Base-by-base conservation (phyloP, 1,140 invertebrate genomes). In the Macrocentrus cingulum region DNA sequence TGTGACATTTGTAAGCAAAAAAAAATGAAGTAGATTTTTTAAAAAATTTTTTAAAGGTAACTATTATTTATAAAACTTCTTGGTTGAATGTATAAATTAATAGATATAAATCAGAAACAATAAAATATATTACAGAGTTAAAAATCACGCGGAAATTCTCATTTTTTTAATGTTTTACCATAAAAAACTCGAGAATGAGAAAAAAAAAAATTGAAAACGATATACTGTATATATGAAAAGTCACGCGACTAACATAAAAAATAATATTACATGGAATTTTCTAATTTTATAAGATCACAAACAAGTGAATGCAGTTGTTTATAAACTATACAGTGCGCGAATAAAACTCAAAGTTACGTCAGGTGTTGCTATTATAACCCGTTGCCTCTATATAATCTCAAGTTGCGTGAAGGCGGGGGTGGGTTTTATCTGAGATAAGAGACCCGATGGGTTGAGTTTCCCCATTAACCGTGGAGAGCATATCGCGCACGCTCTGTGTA, bases 401-500 rank as follows among this genome's bases (percentile, higher is more conserved):
- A 3, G 44, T 46, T 46, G 25, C 44, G 15, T n/a, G 15, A 46
- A 46, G 9, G 44, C 19, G n/a, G 25, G 19, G 20, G 7, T 19
- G 8, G 25, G 25, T 9, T 29, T 9, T 29, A 29, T 32, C n/a
- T n/a, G n/a, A 29, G 46, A 49, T 49, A 49, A 49, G 23, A 32
- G 2, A 8, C 13, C n/a, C n/a, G 1, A n/a, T n/a, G 25, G 25
- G 46, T 49, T 32, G 46, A 49, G 13, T 49, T 49, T 32, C n/a
- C 23, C 18, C 23, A 49, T 49, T 49, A 49, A 49, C 20, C 25
- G 22, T 29, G n/a, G 13, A 8, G 18, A 46, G 44, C 44, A 46
- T 46, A 46, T 46, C 44, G 44, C 44, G 48, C 29, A 50, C 48
- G 48, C 13, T 37, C 48, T 4, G 6, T 53, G n/a, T n/a, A 18